Base-by-base conservation (phyloP, 2,113 vertebrate species). In the Chrysemys picta region DNA sequence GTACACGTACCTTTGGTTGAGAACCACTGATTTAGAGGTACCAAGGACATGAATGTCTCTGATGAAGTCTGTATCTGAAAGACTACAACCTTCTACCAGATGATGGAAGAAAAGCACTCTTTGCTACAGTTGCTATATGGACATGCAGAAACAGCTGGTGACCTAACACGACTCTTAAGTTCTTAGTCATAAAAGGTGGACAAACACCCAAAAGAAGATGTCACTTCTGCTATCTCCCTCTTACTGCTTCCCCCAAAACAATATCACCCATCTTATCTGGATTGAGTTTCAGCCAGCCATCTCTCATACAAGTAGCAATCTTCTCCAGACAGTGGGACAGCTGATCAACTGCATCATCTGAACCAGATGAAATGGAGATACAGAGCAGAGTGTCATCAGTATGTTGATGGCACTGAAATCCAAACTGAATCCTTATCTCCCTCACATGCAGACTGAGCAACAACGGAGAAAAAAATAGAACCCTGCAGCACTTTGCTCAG, bases 381-480 rank as follows among this genome's bases (percentile, higher is more conserved):
- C 21, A 25, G 24, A 47, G 42, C 12, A 22, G 22, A 45, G 22
- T 47, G 42, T 29, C 75, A 47, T 38, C 65, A 72, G n/a, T 35
- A 72, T 72, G 22, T 52, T 84, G 8, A 5, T 25, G 12, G 10
- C 29, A 89, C 6, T 14, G 24, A 50, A 90, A 91, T 29, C 82
- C 84, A 84, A 80, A 38, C 1, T 0, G 1, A n/a, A 87, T 25
- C 3, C 21, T 19, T 21, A 25, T 31, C 79, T 89, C 82, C 12
- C 35, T 87, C 25, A n/a, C 1, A 57, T 22, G 5, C 83, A 80
- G 29, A 8, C 72, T 38, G 84, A 7, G 3, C 1, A 0, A 0
- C 9, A 87, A 69, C 1, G 22, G 42, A 50, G 38, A 80, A 52
- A 14, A 84, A 84, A 22, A 27, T 47, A 21, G 65, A 69, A 38